Percentiles rank a stretch among this genome's conserved stretches.
phyloP scores from a whole-genome alignment of 2,113 vertebrate species.

The Phoenicopterus ruber region DNA sequence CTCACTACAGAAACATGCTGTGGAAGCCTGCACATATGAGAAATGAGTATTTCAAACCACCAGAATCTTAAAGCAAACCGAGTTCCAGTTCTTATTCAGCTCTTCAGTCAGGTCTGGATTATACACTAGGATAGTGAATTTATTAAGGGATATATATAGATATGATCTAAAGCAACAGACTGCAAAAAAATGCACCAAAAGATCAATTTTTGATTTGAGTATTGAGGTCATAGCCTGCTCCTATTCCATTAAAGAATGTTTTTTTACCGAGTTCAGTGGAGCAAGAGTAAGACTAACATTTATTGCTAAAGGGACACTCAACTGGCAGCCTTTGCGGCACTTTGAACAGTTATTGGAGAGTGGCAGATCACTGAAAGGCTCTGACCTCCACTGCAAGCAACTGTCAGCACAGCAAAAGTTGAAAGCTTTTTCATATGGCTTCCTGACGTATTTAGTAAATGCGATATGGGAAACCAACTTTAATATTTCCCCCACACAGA shows the following conservation, averaged over 20 bases:
- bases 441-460: not conserved
- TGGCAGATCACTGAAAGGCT: not conserved
- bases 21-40: not conserved
- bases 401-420: not conserved
- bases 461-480: not conserved
- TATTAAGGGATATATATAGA: constrained; percentile 4
- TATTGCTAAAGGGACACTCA: not conserved
- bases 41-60: not conserved
- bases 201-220: constrained; percentile 38
- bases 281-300: not conserved
- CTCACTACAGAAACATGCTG: not conserved
- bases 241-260: not conserved
- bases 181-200: not conserved
- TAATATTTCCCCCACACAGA: not conserved
- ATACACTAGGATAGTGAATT: not conserved
- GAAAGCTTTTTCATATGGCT: not conserved
- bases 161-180: constrained; percentile 17
- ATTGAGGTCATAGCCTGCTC: constrained; percentile 25
- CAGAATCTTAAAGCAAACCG: not conserved
- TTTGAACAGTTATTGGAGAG: not conserved
- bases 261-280: constrained; percentile 10
- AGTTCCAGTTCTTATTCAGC: not conserved
- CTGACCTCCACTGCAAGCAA: not conserved
- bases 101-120: not conserved
- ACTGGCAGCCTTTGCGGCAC: not conserved